Conservation (phyloP, 2,888 invertebrate species). For the Noctua fimbriata region DNA sequence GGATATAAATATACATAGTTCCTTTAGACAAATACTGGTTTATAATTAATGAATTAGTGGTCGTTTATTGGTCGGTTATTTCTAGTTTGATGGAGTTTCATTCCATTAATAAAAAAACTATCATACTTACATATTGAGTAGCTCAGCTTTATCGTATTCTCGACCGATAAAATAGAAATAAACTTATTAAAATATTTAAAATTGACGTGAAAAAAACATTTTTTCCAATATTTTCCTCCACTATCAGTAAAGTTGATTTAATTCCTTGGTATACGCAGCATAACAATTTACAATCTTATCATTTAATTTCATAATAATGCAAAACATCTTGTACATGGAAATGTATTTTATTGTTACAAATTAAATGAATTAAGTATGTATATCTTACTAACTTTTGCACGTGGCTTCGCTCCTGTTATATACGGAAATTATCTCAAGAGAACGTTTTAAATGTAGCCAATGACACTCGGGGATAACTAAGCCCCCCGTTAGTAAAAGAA, state of each 20-base stretch:
- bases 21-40: conserved; percentile 1
- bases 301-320: not conserved
- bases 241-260: not conserved
- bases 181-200: not conserved
- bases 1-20: not conserved
- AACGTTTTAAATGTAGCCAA: too few species aligned
- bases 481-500: too few species aligned
- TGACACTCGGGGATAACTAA: too few species aligned
- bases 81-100: not conserved
- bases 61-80: not conserved
- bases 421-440: too few species aligned
- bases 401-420: too few species aligned
- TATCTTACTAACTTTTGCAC: not conserved
- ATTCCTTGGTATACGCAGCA: not conserved
- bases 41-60: not conserved
- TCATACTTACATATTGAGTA: not conserved
- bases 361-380: too few species aligned
- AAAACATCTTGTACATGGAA: not conserved
- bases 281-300: not conserved
- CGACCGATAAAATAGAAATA: not conserved
- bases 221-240: not conserved
- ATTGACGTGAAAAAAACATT: not conserved
- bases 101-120: not conserved
- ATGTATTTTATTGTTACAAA: too few species aligned
- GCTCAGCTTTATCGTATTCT: not conserved